phyloP scores from a whole-genome alignment of 2,888 invertebrate genomes.

The Argynnis bischoffii region DNA sequence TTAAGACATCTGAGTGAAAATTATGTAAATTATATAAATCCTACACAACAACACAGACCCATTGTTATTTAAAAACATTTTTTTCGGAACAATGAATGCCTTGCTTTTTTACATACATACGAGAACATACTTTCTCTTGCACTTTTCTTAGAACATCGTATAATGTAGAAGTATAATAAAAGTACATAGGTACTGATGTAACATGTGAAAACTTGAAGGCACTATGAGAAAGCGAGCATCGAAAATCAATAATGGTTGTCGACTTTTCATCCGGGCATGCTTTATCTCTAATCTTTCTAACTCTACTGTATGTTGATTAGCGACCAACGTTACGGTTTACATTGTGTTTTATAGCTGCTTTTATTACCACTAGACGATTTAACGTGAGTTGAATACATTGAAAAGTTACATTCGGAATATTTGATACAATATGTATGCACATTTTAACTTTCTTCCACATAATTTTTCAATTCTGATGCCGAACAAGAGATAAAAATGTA shows the following conservation, averaged over 20 bases:
- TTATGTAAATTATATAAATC: not conserved
- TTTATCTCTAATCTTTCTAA: slow-evolving; percentile 25
- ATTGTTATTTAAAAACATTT: slow-evolving; percentile 4
- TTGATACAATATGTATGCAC: too few relatives aligned
- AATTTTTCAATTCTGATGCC: too few relatives aligned
- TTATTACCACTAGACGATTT: too few relatives aligned
- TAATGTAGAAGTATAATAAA: not conserved
- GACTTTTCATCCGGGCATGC: slow-evolving; percentile 15
- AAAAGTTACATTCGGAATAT: too few relatives aligned
- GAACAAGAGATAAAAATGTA: too few relatives aligned
- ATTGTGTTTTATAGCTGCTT: too few relatives aligned
- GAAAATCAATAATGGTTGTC: slow-evolving; percentile 22
- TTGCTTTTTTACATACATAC: slow-evolving; percentile 5
- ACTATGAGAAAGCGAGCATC: slow-evolving; percentile 20
- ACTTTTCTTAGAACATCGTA: not conserved
- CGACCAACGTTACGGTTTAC: not conserved
- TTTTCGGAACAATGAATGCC: not conserved
- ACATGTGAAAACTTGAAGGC: slow-evolving; percentile 12
- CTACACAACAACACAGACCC: not conserved
- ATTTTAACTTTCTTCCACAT: too few relatives aligned
- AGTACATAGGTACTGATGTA: not conserved
- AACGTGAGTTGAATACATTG: too few relatives aligned
- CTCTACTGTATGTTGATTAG: slow-evolving; percentile 12
- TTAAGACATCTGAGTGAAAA: not conserved
- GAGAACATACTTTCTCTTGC: slow-evolving; percentile 11